Percentiles rank a stretch among this genome's conserved stretches.
Conservation (phyloP, 2,113 vertebrate species). For the Eurystomus gularis region DNA sequence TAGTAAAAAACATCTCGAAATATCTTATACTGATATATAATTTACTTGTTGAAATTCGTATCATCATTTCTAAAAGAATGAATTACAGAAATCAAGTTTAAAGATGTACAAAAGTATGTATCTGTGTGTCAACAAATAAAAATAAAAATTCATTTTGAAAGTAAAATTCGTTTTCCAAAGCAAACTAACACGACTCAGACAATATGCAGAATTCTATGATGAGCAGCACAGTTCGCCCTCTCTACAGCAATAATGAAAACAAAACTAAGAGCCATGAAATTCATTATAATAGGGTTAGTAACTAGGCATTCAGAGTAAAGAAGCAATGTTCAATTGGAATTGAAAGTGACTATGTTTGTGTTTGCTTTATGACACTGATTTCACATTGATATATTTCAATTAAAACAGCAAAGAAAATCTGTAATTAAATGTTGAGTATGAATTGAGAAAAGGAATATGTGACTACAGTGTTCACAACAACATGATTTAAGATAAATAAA, state of each 20-base stretch:
- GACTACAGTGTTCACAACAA: neutral
- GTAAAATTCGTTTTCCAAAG: neutral
- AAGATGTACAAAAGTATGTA: neutral
- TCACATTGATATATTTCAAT: neutral
- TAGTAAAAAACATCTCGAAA: neutral
- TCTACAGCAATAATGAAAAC: neutral
- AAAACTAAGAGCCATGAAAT: neutral
- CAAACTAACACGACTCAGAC: neutral
- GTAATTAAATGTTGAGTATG: neutral
- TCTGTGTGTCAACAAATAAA: neutral
- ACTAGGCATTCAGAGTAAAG: neutral
- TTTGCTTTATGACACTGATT: neutral
- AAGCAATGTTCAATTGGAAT: neutral
- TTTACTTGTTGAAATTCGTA: neutral
- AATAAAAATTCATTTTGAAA: neutral
- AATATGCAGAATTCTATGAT: neutral
- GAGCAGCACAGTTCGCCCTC: neutral
- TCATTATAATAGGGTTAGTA: neutral
- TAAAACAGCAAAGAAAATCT: neutral
- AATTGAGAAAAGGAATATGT: neutral
- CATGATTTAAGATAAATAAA: neutral
- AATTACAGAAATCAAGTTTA: neutral
- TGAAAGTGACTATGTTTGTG: neutral
- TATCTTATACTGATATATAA: neutral
- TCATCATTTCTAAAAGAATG: neutral